Conservation (phyloP, 2,888 invertebrate species). For the Ormyrus nitidulus region DNA sequence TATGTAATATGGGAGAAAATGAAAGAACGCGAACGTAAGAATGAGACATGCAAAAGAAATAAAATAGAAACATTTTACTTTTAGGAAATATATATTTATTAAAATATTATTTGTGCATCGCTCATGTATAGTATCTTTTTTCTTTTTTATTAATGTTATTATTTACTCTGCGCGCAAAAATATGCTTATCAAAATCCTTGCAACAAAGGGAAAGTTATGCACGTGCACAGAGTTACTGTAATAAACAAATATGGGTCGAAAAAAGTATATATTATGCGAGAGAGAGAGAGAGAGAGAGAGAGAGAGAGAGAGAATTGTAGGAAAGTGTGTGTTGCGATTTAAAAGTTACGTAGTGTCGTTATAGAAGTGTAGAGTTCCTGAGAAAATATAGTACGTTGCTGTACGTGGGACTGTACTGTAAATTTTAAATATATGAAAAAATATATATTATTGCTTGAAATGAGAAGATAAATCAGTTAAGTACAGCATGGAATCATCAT, state of each 20-base stretch:
- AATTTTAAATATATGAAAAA: conserved; percentile 46
- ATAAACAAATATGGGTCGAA: conserved; percentile 30
- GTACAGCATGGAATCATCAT: conserved; percentile 19
- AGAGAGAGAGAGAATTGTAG: conserved; percentile 5
- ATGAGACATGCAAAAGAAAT: background rate
- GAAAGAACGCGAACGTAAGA: no score
- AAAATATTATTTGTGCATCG: conserved; percentile 30
- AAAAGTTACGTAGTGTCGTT: conserved; percentile 33
- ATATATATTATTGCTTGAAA: conserved; percentile 40
- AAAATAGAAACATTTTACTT: conserved; percentile 40
- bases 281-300: conserved; percentile 2
- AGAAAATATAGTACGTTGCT: conserved; percentile 44
- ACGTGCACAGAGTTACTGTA: conserved; percentile 49
- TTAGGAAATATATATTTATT: conserved; percentile 46
- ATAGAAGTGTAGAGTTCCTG: conserved; percentile 50
- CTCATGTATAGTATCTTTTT: conserved; percentile 31
- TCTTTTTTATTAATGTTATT: conserved; percentile 18
- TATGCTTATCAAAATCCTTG: conserved; percentile 1
- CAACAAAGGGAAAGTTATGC: background rate
- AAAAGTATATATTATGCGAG: conserved; percentile 5
- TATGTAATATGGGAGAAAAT: conserved; percentile 20
- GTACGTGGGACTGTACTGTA: conserved; percentile 52
- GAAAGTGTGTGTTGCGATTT: conserved; percentile 23
- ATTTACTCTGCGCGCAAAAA: conserved; percentile 15
- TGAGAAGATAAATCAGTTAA: conserved; percentile 16